Conservation (phyloP, 2,113 vertebrate genomes). For the Leiothrix lutea region DNA sequence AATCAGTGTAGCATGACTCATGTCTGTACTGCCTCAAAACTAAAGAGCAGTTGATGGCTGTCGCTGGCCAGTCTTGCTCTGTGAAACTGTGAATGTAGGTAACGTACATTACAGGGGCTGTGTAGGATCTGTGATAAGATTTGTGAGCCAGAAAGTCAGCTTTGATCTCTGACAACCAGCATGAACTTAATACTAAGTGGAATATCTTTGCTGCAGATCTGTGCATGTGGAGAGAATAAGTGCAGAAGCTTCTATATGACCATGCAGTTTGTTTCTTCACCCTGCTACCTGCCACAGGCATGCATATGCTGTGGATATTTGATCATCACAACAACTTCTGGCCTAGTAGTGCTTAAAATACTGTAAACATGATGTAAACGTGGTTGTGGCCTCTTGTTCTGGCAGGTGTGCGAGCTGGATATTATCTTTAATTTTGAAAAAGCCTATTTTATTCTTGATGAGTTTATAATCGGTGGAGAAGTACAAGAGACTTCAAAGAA, state of each 20-base stretch:
- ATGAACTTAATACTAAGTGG: not conserved
- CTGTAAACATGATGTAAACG: not conserved
- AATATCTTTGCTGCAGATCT: not conserved
- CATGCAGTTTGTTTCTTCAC: not conserved
- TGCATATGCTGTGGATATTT: not conserved
- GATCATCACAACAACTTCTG: not conserved
- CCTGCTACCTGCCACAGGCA: not conserved
- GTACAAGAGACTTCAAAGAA: conserved; percentile 90
- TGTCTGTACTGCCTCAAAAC: not conserved
- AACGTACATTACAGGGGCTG: not conserved
- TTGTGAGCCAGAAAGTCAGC: not conserved
- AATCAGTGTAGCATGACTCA: not conserved
- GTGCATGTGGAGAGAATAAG: not conserved
- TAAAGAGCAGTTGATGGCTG: not conserved
- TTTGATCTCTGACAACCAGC: not conserved
- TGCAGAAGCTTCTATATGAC: not conserved
- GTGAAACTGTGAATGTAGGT: not conserved
- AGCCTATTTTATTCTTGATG: conserved; percentile 94
- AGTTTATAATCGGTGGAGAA: conserved; percentile 92
- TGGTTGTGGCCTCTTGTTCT: conserved; percentile 1
- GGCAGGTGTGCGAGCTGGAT: conserved; percentile 92
- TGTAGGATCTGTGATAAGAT: not conserved
- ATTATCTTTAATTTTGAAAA: conserved; percentile 98
- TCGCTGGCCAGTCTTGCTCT: not conserved
- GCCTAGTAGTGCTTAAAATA: not conserved